Base-by-base conservation (phyloP, 2,797 vertebrate species). In the Sardinella longiceps region DNA sequence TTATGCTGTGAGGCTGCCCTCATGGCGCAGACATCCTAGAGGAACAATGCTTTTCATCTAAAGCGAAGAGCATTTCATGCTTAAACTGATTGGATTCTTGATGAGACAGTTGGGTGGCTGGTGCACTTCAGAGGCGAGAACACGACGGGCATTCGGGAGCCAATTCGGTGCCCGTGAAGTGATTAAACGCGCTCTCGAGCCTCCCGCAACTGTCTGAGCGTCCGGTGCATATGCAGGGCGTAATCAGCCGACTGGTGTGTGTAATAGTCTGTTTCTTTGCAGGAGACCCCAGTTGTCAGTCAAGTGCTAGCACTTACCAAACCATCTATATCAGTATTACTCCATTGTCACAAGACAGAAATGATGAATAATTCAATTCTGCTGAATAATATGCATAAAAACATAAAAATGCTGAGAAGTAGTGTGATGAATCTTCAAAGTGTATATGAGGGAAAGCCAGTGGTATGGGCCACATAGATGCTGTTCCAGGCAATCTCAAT, bases 81-180 rank as follows among this genome's bases (percentile, higher is more conserved):
- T 93, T 91, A 91, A 74, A 85, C 89, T 95, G 95, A 96, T 96
- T 96, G 94, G 91, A 93, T 93, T 90, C 91, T 95, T 94, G 94
- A 95, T 95, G 94, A 94, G 93, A 94, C 93, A 92, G 93, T 94
- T 91, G 91, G 92, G 92, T 91, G 92, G 93, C 94, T 94, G 90
- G 90, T 85, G 81, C 92, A 93, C 94, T 95, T 90, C 89, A 94
- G 90, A 91, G 92, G 91, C 90, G 92, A 93, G 86, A 83, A 87
- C 87, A 87, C 87, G 81, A 89, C 86, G 82, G 87, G 88, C 88
- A 88, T 94, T 93, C 92, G 94, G 94, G 95, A 93, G 96, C 93
- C 96, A 93, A 94, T 96, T 96, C 96, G 93, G 94, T 95, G 95
- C 92, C 89, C 88, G 92, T 97, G 94, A 96, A 97, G 97, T 97